Evolutionary conservation across 2,888 invertebrate genomes (phyloP).

Genomic region (Oscheius sp.): DNA sequence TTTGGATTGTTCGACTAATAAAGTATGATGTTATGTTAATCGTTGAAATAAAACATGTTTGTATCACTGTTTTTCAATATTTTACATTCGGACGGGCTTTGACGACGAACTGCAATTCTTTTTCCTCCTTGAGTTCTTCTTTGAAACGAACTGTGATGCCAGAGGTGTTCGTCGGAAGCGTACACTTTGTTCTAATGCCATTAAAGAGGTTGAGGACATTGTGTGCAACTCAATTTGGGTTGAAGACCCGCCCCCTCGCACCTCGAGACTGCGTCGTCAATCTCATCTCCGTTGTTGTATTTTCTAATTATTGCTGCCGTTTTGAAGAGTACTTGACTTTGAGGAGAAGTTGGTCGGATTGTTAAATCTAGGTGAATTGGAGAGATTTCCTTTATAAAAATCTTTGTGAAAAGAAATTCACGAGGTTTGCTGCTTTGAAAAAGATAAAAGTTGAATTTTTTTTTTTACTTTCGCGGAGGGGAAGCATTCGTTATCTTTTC

Average conservation of each 20-base stretch:
- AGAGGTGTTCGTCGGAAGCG: constrained; percentile 7
- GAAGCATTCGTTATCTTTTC: too few relatives aligned
- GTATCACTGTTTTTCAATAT: too few relatives aligned
- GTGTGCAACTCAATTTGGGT: constrained; percentile 30
- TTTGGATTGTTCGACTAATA: constrained; percentile 78
- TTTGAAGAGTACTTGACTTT: background rate
- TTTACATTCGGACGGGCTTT: too few relatives aligned
- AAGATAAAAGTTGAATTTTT: background rate
- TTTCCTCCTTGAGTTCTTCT: too few relatives aligned
- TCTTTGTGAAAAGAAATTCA: background rate
- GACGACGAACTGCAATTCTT: too few relatives aligned
- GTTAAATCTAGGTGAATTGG: too few relatives aligned
- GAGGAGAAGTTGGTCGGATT: background rate
- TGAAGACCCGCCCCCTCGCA: constrained; percentile 24
- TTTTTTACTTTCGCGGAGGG: too few relatives aligned
- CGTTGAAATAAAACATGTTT: too few relatives aligned
- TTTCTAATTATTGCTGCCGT: background rate
- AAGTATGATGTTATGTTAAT: too few relatives aligned
- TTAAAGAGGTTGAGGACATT: constrained; percentile 29
- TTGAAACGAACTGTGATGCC: too few relatives aligned
- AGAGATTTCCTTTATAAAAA: too few relatives aligned
- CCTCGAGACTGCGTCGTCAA: constrained; percentile 5
- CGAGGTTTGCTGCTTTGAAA: background rate
- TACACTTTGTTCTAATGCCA: constrained; percentile 12
- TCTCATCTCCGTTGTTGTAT: background rate